Base-by-base conservation (phyloP, 2,888 invertebrate species). In the Drosophila bunnanda region DNA sequence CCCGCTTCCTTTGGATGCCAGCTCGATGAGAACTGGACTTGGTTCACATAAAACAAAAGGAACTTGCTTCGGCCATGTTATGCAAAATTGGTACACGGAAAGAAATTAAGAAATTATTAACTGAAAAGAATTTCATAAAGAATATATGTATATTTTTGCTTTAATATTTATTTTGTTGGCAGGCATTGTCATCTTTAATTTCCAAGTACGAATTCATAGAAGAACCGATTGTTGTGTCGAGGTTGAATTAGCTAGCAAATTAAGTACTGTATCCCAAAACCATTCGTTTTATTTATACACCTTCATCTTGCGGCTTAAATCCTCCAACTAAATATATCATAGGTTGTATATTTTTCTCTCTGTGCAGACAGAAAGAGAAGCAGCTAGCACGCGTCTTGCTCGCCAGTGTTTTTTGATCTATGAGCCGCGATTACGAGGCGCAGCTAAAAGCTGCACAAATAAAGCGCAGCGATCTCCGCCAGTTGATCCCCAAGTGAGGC, bases 341-440 rank as follows among this genome's bases (percentile, higher is more conserved):
- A 44, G 9, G 5, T 28, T 6, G 1, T 6, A 1, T 4, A 4
- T 17, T 28, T 28, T 48, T 64, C 30, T 64, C 20, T 20, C 28
- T 1, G 65, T 64, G 64, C n/a, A 22, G 22, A 38, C 4, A 41
- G 38, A 55, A 22, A 43, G 50, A 64, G 48, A 62, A 32, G 46
- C 46, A 52, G 54, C 52, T 50, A 75, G 76, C 81, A 70, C 69
- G 82, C 86, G 70, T 78, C 55, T 46, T 34, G 34, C 50, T 38
- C 54, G 53, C 59, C 41, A 54, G 41, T 34, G 69, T 60, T 69
- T 52, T 75, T 88, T 82, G 79, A 82, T 82, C 85, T 82, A 82
- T 82, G 88, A 82, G 82, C 88, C 82, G 73, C 72, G 86, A 82
- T 82, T 82, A 88, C 79, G 82, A 64, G 70, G 75, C 70, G 76